Evolutionary conservation across 2,113 vertebrate genomes (phyloP).

Genomic region (Lipotes vexillifer): DNA sequence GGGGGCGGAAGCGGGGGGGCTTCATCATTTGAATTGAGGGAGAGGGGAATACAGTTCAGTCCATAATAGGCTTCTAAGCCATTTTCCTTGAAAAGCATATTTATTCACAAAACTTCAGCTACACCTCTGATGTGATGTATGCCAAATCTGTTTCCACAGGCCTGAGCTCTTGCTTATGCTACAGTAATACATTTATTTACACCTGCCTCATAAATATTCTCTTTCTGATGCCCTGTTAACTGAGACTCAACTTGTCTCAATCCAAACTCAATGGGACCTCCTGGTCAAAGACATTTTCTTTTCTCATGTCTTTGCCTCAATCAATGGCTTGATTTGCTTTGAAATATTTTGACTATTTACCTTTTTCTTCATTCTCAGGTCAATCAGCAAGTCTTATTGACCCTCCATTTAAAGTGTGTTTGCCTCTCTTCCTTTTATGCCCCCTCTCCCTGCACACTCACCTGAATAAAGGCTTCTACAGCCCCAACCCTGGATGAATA

Average conservation of each 20-base stretch:
- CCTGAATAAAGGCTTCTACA: neutral
- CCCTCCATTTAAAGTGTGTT: neutral
- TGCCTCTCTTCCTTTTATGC: neutral
- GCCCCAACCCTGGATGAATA: no score
- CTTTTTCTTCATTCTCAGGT: neutral
- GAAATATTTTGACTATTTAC: neutral
- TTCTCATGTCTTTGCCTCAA: neutral
- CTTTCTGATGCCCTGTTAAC: neutral
- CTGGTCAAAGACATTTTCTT: neutral
- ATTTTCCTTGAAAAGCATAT: neutral
- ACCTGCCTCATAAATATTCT: neutral
- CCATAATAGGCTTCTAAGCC: neutral
- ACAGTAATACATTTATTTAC: neutral
- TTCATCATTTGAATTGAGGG: neutral
- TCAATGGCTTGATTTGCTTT: neutral
- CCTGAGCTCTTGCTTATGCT: neutral
- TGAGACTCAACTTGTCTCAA: neutral
- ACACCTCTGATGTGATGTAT: neutral
- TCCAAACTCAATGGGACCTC: neutral
- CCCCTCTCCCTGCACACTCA: neutral
- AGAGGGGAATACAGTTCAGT: neutral
- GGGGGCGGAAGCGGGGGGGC: fast-evolving
- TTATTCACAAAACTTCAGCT: neutral
- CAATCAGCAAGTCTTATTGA: neutral
- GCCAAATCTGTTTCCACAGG: neutral